Evolutionary conservation across 37 sponge, comb jelly and placozoan species (phyloP).

Genomic region (Spongia lamella): DNA sequence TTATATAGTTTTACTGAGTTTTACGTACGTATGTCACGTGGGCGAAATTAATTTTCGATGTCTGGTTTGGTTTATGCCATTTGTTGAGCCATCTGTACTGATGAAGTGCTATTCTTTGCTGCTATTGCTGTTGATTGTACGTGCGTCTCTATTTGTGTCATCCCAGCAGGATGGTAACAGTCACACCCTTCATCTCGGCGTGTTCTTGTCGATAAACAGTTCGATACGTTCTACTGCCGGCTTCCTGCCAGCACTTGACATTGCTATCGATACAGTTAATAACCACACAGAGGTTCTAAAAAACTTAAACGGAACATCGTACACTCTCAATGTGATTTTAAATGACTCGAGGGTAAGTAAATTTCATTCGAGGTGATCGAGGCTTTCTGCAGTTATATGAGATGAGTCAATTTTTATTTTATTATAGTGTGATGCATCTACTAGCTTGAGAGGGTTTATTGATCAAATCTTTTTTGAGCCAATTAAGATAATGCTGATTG

Average conservation of each 20-base stretch:
- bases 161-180: background rate
- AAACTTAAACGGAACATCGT: background rate
- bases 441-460: slow-evolving; percentile 60
- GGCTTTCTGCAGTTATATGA: background rate
- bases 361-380: background rate
- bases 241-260: slow-evolving; percentile 32
- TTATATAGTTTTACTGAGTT: too few relatives aligned
- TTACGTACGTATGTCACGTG: too few relatives aligned
- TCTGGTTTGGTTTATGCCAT: too few relatives aligned
- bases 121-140: too few relatives aligned
- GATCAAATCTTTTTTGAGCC: slow-evolving; percentile 49
- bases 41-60: too few relatives aligned
- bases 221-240: background rate
- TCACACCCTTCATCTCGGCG: background rate
- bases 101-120: too few relatives aligned
- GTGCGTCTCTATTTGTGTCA: background rate
- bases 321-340: background rate
- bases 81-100: too few relatives aligned
- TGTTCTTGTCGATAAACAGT: background rate
- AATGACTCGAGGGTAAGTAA: slow-evolving; percentile 15
- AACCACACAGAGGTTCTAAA: slow-evolving; percentile 29
- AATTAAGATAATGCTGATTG: slow-evolving; percentile 59
- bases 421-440: slow-evolving; percentile 35
- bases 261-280: slow-evolving; percentile 41
- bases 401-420: slow-evolving; percentile 10